Evolutionary conservation across 2,113 vertebrate species (phyloP), one percentile per base, ranked within the genome.

Genomic region (Hemiprocne comata): DNA sequence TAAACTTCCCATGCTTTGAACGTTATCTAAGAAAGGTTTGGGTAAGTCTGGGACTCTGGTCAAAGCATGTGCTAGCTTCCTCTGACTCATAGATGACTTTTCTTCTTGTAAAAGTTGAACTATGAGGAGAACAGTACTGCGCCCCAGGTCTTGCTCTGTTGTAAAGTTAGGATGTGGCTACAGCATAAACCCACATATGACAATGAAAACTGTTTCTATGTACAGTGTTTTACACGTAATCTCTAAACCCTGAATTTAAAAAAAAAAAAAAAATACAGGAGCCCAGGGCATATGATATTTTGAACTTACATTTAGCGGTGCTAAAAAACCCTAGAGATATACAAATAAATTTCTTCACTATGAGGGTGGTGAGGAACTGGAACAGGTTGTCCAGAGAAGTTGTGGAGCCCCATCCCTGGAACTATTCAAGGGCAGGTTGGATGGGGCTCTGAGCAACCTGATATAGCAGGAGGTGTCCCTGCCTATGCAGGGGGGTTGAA

Each of bases 321-420:
- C 11, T 67, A 71, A 84, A 90, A 19, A 0, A 0, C 2, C 6
- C 5, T 53, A 64, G 8, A 62, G 21, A 81, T 26, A 24, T 1
- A 61, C 13, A 70, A 86, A 42, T 42, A 42, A 42, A 42, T 42
- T 9, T 42, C 40, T 42, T 10, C 40, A 9, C 40, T 42, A 42
- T 42, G 40, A 42, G 11, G 14, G 40, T 42, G 40, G 40, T 42
- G 40, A 42, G 40, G 40, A 42, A 42, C 40, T 42, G 40, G 40
- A 42, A 42, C 40, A 11, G 40, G 40, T 42, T 42, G 40, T 14
- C 40, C 40, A 42, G 40, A 14, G 13, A 42, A 42, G 40, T 12
- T 42, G 40, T 42, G 14, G 40, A 42, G 14, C 11, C 40, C 40
- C 40, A 42, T 42, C 40, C 40, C 40, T 13, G 40, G 40, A 42